Evolutionary conservation across 2,888 invertebrate genomes (phyloP).

Genomic region (Epinotia nisella): DNA sequence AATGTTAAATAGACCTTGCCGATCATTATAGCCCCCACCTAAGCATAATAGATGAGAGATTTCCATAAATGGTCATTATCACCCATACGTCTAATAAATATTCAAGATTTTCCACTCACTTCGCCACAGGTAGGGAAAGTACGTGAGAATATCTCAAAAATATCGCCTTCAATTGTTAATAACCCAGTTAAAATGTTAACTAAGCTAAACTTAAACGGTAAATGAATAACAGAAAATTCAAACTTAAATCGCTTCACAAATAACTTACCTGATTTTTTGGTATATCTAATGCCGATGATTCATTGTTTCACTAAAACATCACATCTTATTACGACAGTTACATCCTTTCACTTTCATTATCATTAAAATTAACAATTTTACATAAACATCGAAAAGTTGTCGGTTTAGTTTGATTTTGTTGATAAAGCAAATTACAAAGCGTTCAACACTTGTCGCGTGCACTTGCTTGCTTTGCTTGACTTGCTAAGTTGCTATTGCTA

Average conservation of each 20-base stretch:
- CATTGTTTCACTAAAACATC: slow-evolving; percentile 22
- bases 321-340: slow-evolving; percentile 10
- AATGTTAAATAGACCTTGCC: slow-evolving; percentile 22
- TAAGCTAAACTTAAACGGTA: slow-evolving; percentile 8
- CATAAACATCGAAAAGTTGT: slow-evolving; percentile 37
- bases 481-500: neutral
- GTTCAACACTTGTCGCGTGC: slow-evolving; percentile 41
- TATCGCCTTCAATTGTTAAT: slow-evolving; percentile 24
- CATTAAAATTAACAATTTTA: slow-evolving; percentile 19
- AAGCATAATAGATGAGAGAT: slow-evolving; percentile 37
- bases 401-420: slow-evolving; percentile 44
- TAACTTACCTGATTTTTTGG: slow-evolving; percentile 35
- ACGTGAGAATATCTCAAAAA: slow-evolving; percentile 36
- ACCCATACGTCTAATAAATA: slow-evolving; percentile 35
- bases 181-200: slow-evolving; percentile 19
- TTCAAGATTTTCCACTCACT: slow-evolving; percentile 30
- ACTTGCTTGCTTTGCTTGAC: slow-evolving; percentile 24
- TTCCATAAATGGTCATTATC: slow-evolving; percentile 42
- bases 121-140: slow-evolving; percentile 38
- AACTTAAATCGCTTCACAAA: slow-evolving; percentile 35
- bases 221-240: slow-evolving; percentile 27
- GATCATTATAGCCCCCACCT: slow-evolving; percentile 29
- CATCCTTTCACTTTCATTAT: slow-evolving; percentile 34
- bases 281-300: slow-evolving; percentile 24
- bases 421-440: slow-evolving; percentile 39